These are phyloP conservation scores for Diachasma alloeum DNA, from an alignment of 1,140 invertebrate species.

Conservation along the genomic window DNA sequence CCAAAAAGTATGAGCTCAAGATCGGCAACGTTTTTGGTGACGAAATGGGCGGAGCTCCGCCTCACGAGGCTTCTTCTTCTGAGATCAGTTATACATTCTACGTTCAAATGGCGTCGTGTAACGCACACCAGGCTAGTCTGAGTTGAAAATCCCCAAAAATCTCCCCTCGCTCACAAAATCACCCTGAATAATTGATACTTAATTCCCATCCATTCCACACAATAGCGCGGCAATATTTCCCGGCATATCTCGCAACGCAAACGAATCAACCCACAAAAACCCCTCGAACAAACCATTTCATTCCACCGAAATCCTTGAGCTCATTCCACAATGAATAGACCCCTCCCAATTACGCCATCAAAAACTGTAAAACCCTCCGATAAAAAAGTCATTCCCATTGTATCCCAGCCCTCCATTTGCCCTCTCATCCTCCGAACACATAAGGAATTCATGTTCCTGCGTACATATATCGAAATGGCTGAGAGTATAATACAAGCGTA, in stretches of 20 bases:
- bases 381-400: background rate
- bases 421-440: background rate
- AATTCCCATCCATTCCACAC: background rate
- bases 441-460: background rate
- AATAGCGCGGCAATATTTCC: background rate
- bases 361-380: background rate
- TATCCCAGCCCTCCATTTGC: background rate
- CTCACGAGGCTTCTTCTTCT: too few species aligned
- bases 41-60: too few species aligned
- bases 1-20: too few species aligned
- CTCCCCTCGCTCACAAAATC: too few species aligned
- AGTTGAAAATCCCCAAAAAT: too few species aligned
- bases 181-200: too few species aligned
- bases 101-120: too few species aligned
- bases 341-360: background rate
- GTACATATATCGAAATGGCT: background rate
- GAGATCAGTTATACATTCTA: too few species aligned
- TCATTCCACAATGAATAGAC: background rate
- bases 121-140: too few species aligned
- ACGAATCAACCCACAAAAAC: background rate
- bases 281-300: too few species aligned
- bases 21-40: too few species aligned
- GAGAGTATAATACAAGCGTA: background rate
- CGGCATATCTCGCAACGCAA: background rate
- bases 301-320: too few species aligned